A percentile compares a stretch with the other conserved stretches of the same genome.
Evolutionary conservation across 2,797 vertebrate species (phyloP).

Genomic region (Paratrypauchen microcephalus): DNA sequence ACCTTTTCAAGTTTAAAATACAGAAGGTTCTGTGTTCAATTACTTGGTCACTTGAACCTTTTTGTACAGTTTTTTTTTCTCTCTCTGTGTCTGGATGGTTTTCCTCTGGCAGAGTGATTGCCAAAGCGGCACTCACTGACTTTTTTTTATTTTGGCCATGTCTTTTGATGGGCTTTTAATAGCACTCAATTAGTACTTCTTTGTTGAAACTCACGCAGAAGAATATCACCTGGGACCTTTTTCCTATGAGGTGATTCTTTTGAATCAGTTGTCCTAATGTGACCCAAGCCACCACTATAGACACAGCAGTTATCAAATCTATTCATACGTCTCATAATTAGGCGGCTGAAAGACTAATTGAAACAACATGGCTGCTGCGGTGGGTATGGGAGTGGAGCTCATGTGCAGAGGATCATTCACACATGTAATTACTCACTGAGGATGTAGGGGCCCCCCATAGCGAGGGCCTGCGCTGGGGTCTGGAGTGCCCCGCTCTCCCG

Average conservation of each 20-base stretch:
- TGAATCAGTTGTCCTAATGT: background rate
- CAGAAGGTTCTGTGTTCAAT: too few relatives aligned
- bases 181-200: too few relatives aligned
- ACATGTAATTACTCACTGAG: slow-evolving; percentile 64
- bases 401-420: slow-evolving; percentile 49
- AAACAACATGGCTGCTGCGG: slow-evolving; percentile 36
- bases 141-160: too few relatives aligned
- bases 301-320: slow-evolving; percentile 33
- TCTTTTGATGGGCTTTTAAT: too few relatives aligned
- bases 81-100: too few relatives aligned
- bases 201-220: too few relatives aligned
- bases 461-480: slow-evolving; percentile 40
- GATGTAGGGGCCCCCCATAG: slow-evolving; percentile 45
- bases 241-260: background rate
- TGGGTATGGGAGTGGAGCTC: slow-evolving; percentile 27
- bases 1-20: too few relatives aligned
- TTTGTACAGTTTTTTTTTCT: too few relatives aligned
- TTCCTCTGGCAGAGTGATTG: too few relatives aligned
- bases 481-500: slow-evolving; percentile 50
- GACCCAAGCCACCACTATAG: slow-evolving; percentile 14
- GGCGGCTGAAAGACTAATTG: slow-evolving; percentile 25
- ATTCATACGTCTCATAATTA: slow-evolving; percentile 48
- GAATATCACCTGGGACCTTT: too few relatives aligned
- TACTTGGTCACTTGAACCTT: too few relatives aligned
- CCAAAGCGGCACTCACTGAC: too few relatives aligned